A percentile compares a stretch with the other conserved stretches of the same genome.
phyloP scores from a whole-genome alignment of 2,797 vertebrate species.

The Linurgus olivaceus region DNA sequence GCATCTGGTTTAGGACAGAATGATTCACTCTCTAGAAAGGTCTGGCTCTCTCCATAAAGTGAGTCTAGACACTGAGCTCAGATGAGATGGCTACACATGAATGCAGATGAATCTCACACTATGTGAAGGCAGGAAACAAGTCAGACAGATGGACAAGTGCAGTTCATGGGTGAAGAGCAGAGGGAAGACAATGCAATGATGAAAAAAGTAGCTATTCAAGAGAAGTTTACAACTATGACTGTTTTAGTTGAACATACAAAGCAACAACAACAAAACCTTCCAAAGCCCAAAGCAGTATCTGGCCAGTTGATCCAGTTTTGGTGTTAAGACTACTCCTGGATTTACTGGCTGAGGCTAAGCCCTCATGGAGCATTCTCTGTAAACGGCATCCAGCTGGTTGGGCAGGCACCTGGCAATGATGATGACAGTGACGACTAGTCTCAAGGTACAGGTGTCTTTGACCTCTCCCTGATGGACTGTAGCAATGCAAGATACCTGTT shows the following conservation, averaged over 20 bases:
- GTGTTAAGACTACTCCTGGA: neutral
- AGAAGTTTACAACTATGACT: neutral
- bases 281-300: neutral
- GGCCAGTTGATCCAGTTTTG: neutral
- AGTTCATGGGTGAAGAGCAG: neutral
- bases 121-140: neutral
- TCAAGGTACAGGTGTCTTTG: rapidly evolving
- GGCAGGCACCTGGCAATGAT: neutral
- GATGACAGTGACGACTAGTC: neutral
- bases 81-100: neutral
- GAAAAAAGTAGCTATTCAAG: neutral
- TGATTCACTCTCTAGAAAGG: constrained; percentile 40
- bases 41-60: neutral
- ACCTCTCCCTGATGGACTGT: rapidly evolving
- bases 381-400: neutral
- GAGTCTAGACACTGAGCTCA: constrained; percentile 65
- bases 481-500: neutral
- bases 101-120: constrained; percentile 28
- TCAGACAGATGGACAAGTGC: neutral
- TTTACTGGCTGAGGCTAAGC: neutral
- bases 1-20: constrained; percentile 5
- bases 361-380: neutral
- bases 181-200: neutral
- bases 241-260: neutral
- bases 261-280: neutral